A percentile compares a stretch with the other conserved stretches of the same genome.
Evolutionary conservation across 2,113 vertebrate genomes (phyloP).

Genomic region (Canis aureus): DNA sequence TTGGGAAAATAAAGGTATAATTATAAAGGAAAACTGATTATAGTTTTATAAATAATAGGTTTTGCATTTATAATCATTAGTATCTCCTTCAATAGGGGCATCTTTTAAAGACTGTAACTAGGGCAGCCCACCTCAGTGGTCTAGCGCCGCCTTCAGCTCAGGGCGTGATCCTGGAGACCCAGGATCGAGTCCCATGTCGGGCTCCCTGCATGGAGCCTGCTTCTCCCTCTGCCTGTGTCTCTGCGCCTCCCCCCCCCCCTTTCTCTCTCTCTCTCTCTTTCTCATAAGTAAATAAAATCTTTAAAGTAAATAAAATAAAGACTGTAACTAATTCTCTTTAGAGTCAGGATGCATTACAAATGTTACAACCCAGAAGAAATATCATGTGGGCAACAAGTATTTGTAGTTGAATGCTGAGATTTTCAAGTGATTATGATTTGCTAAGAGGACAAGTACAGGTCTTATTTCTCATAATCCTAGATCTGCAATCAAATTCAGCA

Average conservation of each 20-base stretch:
- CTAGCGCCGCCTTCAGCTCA: no score
- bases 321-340: slow-evolving; percentile 25
- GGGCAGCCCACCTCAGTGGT: no score
- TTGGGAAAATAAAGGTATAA: not conserved
- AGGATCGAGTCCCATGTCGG: no score
- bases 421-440: slow-evolving; percentile 50
- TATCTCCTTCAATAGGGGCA: not conserved
- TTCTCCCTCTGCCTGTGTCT: no score
- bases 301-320: not conserved
- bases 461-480: not conserved
- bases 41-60: slow-evolving; percentile 39
- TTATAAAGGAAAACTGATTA: slow-evolving; percentile 20
- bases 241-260: no score
- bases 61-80: not conserved
- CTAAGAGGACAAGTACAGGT: not conserved
- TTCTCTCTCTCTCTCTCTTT: no score
- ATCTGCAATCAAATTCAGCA: not conserved
- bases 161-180: no score
- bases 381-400: not conserved
- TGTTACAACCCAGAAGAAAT: slow-evolving; percentile 43
- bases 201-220: no score
- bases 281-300: no score
- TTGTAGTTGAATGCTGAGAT: slow-evolving; percentile 6
- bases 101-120: not conserved
- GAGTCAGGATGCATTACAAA: not conserved